Base-by-base conservation (phyloP, 2,113 vertebrate genomes). In the Pedetes capensis region DNA sequence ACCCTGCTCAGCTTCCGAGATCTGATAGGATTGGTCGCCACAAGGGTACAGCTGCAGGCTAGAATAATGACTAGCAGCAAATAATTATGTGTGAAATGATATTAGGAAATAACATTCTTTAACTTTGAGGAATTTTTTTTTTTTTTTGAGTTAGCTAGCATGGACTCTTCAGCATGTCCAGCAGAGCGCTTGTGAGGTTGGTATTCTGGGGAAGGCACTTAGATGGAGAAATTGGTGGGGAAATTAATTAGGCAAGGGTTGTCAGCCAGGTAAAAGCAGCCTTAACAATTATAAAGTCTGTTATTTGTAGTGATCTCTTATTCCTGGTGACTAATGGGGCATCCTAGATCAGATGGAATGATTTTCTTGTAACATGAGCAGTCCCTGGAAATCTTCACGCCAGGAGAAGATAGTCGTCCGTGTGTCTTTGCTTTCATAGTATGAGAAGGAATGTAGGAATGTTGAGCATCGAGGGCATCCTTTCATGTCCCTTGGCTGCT, bases 301-400 rank as follows among this genome's bases (percentile, higher is more conserved):
- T n/a, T n/a, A n/a, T n/a, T n/a, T n/a, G n/a, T 23, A 63, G 61
- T 44, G 20, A 61, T 89, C 53, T 90, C 76, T 78, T 94, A 55
- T 92, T 84, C 68, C 49, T 75, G 49, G 66, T 87, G 49, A 96
- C 86, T 80, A 89, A 72, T 59, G 87, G 64, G n/a, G 16, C 53
- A 88, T 93, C 61, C 95, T 71, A 75, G 64, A 22, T 64, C n/a
- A 47, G 93, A 89, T 16, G 22, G 23, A 80, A 42, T 92, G 84
- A 47, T 68, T 68, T 86, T 68, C 68, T 83, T 69, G 63, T 86
- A 97, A 92, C 29, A 69, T 27, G 75, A 91, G n/a, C 18, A 42
- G 74, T 95, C 64, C 84, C 78, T 96, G 94, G 93, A 94, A 96
- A 80, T 94, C 69, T 91, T 94, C 34, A 88, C 47, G 59, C 47